Base-by-base conservation (phyloP, 2,888 invertebrate genomes). In the Pollenia angustigena region DNA sequence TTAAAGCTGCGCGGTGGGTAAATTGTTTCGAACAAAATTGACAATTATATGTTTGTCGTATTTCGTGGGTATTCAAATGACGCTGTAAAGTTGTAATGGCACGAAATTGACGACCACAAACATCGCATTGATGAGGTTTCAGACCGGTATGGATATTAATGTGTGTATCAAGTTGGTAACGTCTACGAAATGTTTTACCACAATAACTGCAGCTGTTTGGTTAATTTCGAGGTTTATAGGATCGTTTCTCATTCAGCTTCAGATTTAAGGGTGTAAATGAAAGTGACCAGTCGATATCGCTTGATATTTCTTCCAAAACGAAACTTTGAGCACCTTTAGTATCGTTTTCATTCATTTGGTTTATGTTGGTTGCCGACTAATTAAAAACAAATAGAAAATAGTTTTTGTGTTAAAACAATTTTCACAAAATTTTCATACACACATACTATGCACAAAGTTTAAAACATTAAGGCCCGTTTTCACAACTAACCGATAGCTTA, bases 51-150 rank as follows among this genome's bases (percentile, higher is more conserved):
- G 76, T 52, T 54, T 88, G 66, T 3, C 89, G 88, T 58, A 87
- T 62, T 23, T 85, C 86, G 7, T 90, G 90, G 1, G 90, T 90
- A n/a, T 85, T 90, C 18, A 89, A 54, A 52, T 90, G 90, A 1
- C 90, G 89, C 18, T 88, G 89, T 4, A 90, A 50, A 10, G 90
- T 90, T 46, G 89, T 90, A 2, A 89, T 81, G 14, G 90, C 90
- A 11, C 90, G 88, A 81, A 90, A 90, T 78, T 88, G 89, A 9
- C 89, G 88, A 18, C 90, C 90, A 52, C 90, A 90, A 66, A 88
- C 86, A 10, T 90, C 90, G 75, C 90, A 90, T 62, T 90, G 90
- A 78, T 90, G 89, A 3, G 90, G 90, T 74, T 90, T 90, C 9
- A 79, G 64, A 0, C 88, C 90, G 1, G 90, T 90, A 56, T 90